Percentiles rank a stretch among this genome's conserved stretches.
Evolutionary conservation across 1,140 invertebrate genomes (phyloP).

Genomic region (Hycleus phaleratus): DNA sequence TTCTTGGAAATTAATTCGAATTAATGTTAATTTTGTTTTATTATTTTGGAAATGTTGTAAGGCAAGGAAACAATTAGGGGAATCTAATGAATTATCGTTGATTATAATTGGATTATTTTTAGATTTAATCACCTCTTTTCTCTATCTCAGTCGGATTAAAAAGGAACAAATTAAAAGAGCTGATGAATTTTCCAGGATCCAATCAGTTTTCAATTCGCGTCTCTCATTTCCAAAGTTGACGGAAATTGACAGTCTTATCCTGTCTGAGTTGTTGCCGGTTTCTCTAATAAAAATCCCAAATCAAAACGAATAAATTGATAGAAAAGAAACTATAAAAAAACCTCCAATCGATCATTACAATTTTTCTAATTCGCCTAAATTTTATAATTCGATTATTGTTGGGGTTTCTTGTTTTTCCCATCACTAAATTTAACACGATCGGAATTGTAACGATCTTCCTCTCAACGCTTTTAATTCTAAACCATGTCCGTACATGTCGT

Average conservation of each 20-base stretch:
- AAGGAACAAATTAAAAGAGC: conserved; percentile 28
- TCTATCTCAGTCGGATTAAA: conserved; percentile 13
- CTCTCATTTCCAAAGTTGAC: conserved; percentile 36
- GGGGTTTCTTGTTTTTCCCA: too few species aligned
- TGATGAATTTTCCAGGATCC: conserved; percentile 23
- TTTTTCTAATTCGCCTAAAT: neutral
- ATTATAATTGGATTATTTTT: conserved; percentile 18
- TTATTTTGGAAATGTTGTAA: neutral
- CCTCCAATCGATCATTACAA: neutral
- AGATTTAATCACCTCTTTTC: too few species aligned
- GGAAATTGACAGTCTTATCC: conserved; percentile 34
- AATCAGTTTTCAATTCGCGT: conserved; percentile 33
- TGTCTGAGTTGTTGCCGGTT: neutral
- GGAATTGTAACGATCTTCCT: too few species aligned
- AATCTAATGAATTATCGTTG: conserved; percentile 11
- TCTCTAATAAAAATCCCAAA: neutral
- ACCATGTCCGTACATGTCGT: conserved; percentile 2
- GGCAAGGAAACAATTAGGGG: neutral
- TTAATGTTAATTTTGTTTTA: neutral
- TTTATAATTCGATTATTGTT: too few species aligned
- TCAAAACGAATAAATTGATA: neutral
- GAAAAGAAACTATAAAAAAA: neutral
- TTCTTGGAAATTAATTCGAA: too few species aligned
- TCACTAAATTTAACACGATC: too few species aligned
- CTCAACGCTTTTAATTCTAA: neutral